These are phyloP conservation scores for Marronus borbonicus DNA, from an alignment of 2,888 invertebrate genomes.

Conservation along the genomic window DNA sequence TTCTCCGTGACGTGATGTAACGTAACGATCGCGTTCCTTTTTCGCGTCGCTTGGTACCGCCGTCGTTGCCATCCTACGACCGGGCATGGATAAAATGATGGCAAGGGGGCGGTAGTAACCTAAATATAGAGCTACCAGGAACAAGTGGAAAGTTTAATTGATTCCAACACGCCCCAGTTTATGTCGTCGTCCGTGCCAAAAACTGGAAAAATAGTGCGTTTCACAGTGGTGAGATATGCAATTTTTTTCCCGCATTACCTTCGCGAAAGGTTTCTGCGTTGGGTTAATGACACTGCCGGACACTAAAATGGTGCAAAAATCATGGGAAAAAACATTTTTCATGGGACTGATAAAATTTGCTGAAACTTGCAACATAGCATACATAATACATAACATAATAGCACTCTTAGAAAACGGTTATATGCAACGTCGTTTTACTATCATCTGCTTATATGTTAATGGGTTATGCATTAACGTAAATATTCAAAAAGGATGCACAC, in stretches of 20 bases:
- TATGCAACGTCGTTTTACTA: too few species aligned
- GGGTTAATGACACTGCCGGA: background rate
- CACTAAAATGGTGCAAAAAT: too few species aligned
- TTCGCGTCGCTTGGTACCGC: constrained; percentile 61
- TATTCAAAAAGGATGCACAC: too few species aligned
- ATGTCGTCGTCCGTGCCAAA: constrained; percentile 24
- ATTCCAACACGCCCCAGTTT: constrained; percentile 37
- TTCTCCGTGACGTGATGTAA: constrained; percentile 43
- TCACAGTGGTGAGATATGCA: too few species aligned
- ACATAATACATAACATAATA: too few species aligned
- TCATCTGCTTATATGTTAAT: too few species aligned
- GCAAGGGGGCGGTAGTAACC: constrained; percentile 27
- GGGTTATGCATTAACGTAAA: too few species aligned
- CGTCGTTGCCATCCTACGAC: constrained; percentile 48
- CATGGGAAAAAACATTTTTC: too few species aligned
- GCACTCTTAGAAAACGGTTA: too few species aligned
- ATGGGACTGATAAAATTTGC: too few species aligned
- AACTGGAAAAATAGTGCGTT: background rate
- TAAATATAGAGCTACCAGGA: constrained; percentile 43
- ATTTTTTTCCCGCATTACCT: background rate
- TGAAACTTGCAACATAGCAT: too few species aligned
- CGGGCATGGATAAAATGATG: constrained; percentile 6
- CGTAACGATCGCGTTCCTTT: constrained; percentile 59
- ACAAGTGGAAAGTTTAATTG: constrained; percentile 46
- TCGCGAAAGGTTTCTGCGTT: background rate